Percentiles rank a stretch among this genome's conserved stretches.
Evolutionary conservation across 2,888 invertebrate species (phyloP).

Genomic region (Teleogryllus oceanicus): DNA sequence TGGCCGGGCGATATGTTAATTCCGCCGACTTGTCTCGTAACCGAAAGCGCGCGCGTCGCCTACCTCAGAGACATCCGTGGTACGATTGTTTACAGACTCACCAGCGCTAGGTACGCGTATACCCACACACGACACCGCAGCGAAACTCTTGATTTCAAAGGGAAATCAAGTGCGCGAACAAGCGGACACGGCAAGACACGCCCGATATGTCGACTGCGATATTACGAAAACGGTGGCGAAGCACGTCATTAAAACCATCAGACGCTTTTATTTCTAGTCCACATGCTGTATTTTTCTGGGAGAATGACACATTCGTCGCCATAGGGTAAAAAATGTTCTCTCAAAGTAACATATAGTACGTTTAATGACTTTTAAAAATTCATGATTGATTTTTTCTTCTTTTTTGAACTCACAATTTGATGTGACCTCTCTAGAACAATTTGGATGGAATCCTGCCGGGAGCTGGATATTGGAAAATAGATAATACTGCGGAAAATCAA

Average conservation of each 20-base stretch:
- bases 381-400: no score
- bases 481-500: no score
- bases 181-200: background rate
- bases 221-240: background rate
- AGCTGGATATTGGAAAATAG: no score
- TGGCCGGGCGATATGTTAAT: background rate
- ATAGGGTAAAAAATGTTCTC: no score
- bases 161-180: background rate
- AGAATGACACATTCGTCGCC: no score
- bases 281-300: no score
- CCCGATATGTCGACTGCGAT: background rate
- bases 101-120: background rate
- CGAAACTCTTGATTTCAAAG: background rate
- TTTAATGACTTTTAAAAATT: no score
- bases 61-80: background rate
- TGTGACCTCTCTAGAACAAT: no score
- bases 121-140: background rate
- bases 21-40: background rate
- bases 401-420: no score
- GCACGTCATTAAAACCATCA: background rate
- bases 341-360: no score
- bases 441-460: no score
- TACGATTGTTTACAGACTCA: background rate
- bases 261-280: background rate
- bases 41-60: background rate